A percentile compares a stretch with the other conserved stretches of the same genome.
These are phyloP conservation scores for Caenorhabditis brenneri DNA, from an alignment of 1,140 invertebrate species.

Conservation along the genomic window DNA sequence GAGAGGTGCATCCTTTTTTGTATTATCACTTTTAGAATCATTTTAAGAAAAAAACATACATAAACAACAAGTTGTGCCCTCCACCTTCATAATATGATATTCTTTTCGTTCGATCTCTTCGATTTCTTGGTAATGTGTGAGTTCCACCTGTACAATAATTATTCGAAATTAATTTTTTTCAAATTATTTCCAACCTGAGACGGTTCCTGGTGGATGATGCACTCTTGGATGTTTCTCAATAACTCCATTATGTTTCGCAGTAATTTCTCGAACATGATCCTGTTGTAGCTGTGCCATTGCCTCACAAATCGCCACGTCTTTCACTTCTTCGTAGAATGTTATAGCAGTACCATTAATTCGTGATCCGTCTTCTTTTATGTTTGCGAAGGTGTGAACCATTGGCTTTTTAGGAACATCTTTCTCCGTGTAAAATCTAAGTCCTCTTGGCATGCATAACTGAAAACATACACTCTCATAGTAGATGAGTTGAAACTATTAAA, in stretches of 20 bases:
- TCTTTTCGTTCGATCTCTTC: constrained; percentile 77
- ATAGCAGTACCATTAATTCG: constrained; percentile 90
- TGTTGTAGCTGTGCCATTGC: constrained; percentile 60
- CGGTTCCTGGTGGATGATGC: constrained; percentile 71
- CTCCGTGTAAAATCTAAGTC: constrained; percentile 89
- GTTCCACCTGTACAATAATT: constrained; percentile 75
- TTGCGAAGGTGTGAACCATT: constrained; percentile 92
- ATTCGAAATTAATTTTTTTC: background rate
- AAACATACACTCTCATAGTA: constrained; percentile 59
- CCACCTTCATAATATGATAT: constrained; percentile 85
- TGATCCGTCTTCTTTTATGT: constrained; percentile 92
- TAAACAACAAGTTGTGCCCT: constrained; percentile 90
- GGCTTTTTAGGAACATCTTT: constrained; percentile 83
- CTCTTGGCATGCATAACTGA: constrained; percentile 89
- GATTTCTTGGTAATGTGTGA: constrained; percentile 73
- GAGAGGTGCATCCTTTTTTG: no score
- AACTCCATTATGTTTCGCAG: constrained; percentile 41
- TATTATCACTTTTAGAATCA: no score
- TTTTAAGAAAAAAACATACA: constrained; percentile 81
- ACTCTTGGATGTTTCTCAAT: constrained; percentile 47
- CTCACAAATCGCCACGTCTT: constrained; percentile 64
- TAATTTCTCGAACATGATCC: constrained; percentile 58
- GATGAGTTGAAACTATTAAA: no score
- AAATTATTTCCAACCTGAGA: constrained; percentile 81
- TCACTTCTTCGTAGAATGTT: constrained; percentile 83